Conservation (phyloP, 1,140 invertebrate species). For the Maniola jurtina region DNA sequence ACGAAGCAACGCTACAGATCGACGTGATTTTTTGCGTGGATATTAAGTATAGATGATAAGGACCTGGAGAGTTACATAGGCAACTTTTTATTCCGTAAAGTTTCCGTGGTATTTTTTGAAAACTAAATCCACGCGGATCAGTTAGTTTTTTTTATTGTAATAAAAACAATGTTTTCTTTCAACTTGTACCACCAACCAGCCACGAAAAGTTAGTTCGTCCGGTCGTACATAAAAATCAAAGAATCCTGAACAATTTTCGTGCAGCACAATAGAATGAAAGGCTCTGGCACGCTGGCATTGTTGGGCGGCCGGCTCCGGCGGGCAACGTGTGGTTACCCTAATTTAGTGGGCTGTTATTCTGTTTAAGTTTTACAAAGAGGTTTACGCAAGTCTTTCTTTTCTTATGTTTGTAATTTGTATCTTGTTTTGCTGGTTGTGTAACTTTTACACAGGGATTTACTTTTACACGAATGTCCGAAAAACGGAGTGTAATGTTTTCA, state of each 20-base stretch:
- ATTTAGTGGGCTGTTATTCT: conserved; percentile 3
- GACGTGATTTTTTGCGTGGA: too few species aligned
- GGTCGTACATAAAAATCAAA: conserved; percentile 26
- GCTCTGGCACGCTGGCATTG: conserved; percentile 1
- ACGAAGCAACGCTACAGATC: too few species aligned
- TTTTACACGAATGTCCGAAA: too few species aligned
- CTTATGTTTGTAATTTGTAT: not conserved
- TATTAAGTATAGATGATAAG: too few species aligned
- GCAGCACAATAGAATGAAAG: conserved; percentile 23
- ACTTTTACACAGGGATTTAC: too few species aligned
- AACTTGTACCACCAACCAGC: conserved; percentile 15
- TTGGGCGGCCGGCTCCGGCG: not conserved
- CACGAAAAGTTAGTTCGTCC: conserved; percentile 17
- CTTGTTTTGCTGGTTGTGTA: not conserved
- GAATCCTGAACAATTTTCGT: conserved; percentile 16
- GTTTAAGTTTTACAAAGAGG: not conserved
- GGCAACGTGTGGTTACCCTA: not conserved
- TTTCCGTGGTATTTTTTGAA: too few species aligned
- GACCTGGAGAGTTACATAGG: too few species aligned
- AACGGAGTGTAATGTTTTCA: too few species aligned
- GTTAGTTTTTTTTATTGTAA: too few species aligned
- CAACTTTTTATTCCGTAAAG: too few species aligned
- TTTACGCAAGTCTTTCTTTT: not conserved
- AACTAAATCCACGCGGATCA: too few species aligned
- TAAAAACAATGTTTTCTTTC: not conserved